Conservation (phyloP, 2,797 vertebrate genomes). For the Silurus lanzhouensis region DNA sequence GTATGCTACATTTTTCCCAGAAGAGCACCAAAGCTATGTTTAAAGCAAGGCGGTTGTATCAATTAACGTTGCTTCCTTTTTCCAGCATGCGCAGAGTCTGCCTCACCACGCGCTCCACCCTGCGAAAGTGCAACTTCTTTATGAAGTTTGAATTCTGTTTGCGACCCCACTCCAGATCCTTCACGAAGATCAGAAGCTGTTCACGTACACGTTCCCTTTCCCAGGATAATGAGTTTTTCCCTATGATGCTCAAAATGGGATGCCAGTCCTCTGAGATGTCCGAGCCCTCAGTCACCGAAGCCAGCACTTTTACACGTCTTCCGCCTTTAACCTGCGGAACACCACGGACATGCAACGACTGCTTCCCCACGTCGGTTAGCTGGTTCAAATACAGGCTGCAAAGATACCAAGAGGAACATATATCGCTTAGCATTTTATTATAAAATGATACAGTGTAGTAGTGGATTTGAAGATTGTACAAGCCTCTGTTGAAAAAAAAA, state of each 20-base stretch:
- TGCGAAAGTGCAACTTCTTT: conserved; percentile 87
- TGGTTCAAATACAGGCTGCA: conserved; percentile 92
- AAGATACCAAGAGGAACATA: neutral
- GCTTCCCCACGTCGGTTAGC: conserved; percentile 85
- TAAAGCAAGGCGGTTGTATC: neutral
- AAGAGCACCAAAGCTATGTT: neutral
- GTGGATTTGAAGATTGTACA: neutral
- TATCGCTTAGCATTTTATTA: neutral
- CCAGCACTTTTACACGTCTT: conserved; percentile 77
- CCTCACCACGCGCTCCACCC: conserved; percentile 83
- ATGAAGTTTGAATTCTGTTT: conserved; percentile 81
- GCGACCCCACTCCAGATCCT: conserved; percentile 88
- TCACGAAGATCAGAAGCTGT: conserved; percentile 85
- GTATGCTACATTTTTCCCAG: neutral
- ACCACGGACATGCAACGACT: conserved; percentile 73
- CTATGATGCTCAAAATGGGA: conserved; percentile 84
- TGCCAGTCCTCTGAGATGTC: conserved; percentile 89
- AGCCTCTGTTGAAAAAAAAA: neutral
- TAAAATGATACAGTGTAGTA: neutral
- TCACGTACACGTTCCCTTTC: conserved; percentile 77
- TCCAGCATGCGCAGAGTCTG: conserved; percentile 78
- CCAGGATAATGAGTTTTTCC: conserved; percentile 85
- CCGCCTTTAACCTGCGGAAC: conserved; percentile 63
- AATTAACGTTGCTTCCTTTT: conserved; percentile 59
- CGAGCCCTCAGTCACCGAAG: conserved; percentile 86